These are phyloP conservation scores for Argynnis bischoffii DNA, from an alignment of 2,888 invertebrate species.

Conservation along the genomic window DNA sequence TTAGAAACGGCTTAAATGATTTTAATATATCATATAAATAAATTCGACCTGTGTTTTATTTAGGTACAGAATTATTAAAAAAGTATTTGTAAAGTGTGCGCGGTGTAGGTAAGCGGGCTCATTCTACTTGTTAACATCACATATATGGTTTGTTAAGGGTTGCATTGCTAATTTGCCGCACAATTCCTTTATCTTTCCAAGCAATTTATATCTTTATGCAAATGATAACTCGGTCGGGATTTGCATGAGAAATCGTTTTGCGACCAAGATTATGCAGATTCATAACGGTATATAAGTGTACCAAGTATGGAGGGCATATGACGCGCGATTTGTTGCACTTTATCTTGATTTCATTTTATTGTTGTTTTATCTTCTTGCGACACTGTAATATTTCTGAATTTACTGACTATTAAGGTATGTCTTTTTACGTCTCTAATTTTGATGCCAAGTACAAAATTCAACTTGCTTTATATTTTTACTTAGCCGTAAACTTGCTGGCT, in stretches of 20 bases:
- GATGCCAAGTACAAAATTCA: background rate
- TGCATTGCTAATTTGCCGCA: slow-evolving; percentile 46
- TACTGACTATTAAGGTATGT: background rate
- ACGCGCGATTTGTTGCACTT: slow-evolving; percentile 73
- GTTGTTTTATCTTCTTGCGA: slow-evolving; percentile 28
- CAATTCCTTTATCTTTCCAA: slow-evolving; percentile 28
- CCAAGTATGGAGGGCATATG: slow-evolving; percentile 67
- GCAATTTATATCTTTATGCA: slow-evolving; percentile 31
- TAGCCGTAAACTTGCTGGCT: background rate
- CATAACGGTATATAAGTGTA: slow-evolving; percentile 62
- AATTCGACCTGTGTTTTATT: background rate
- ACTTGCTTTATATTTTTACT: background rate
- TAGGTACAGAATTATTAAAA: background rate
- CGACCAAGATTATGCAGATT: slow-evolving; percentile 43
- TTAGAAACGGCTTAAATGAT: background rate
- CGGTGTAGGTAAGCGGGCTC: background rate
- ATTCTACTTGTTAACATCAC: slow-evolving; percentile 23
- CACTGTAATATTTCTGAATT: slow-evolving; percentile 15
- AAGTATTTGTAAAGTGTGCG: too few relatives aligned
- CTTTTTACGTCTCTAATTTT: background rate
- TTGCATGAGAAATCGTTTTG: slow-evolving; percentile 39
- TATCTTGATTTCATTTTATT: slow-evolving; percentile 49
- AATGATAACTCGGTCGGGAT: slow-evolving; percentile 34
- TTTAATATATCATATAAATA: background rate
- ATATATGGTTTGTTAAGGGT: slow-evolving; percentile 41